Evolutionary conservation across 1,140 invertebrate species (phyloP).

Genomic region (Dolichoris vasculosae): DNA sequence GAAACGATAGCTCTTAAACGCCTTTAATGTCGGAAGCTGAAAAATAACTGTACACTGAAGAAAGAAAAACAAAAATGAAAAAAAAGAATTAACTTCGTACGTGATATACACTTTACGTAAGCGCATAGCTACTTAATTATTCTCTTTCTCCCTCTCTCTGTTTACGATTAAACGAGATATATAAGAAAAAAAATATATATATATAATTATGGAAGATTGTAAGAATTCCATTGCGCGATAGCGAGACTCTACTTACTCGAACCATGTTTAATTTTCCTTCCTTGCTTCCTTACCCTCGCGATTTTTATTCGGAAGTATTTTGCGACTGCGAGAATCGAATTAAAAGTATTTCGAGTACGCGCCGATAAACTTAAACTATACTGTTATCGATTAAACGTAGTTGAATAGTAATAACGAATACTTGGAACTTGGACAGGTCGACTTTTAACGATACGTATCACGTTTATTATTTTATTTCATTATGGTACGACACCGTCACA

Average conservation of each 20-base stretch:
- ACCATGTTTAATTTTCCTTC: neutral
- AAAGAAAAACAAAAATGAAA: neutral
- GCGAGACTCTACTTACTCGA: conserved; percentile 26
- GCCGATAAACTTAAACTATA: conserved; percentile 36
- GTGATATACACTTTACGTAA: conserved; percentile 19
- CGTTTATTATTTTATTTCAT: conserved; percentile 21
- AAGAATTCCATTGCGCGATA: conserved; percentile 20
- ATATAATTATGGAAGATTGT: neutral
- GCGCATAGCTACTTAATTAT: conserved; percentile 25
- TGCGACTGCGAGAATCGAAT: conserved; percentile 22
- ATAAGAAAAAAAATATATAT: neutral
- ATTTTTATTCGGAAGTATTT: conserved; percentile 21
- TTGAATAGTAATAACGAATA: neutral
- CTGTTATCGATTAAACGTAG: conserved; percentile 30
- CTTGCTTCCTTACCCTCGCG: neutral
- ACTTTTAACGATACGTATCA: conserved; percentile 38
- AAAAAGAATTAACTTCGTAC: conserved; percentile 19
- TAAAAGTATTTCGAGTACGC: conserved; percentile 30
- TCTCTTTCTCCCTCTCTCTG: conserved; percentile 32
- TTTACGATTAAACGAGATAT: neutral
- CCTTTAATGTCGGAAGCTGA: neutral
- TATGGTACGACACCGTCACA: conserved; percentile 47
- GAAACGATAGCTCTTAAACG: neutral
- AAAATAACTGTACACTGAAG: neutral
- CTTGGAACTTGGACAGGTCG: neutral